Evolutionary conservation across 2,888 invertebrate genomes (phyloP), one percentile per base, ranked within the genome.

Genomic region (Portevinia maculata): DNA sequence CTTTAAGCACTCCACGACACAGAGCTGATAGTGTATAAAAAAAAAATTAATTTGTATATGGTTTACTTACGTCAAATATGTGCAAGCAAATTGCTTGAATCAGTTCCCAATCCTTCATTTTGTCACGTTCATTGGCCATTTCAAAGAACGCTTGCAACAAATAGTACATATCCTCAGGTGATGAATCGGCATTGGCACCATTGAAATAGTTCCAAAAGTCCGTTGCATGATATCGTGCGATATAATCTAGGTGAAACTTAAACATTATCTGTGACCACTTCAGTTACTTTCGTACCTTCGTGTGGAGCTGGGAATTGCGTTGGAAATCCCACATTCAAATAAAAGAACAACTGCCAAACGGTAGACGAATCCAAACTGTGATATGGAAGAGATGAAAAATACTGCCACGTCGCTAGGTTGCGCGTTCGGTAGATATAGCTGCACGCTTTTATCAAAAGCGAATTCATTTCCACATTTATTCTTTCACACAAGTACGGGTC

Each of bases 361-460:
- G 93, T 92, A 53, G 90, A 89, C 0, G 91, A 87, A 8, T 94
- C 92, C 28, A 94, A 92, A 52, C 92, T 90, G 79, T 92, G 91
- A 87, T 94, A 95, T 0, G 96, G 96, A 85, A 96, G 91, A 17
- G 94, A 94, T 11, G 95, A 94, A 85, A 96, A 92, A 90, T 96
- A 96, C 89, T 96, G 96, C 95, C 96, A 95, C 1, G 95, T 94
- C 7, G 95, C 95, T 79, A 95, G 91, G 87, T 94, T 94, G 52
- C 94, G 93, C 0, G 95, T 94, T 1, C 93, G 92, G 87, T 95
- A 94, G 71, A 96, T 93, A 85, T 93, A 94, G 70, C 93, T 92
- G 34, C 94, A 94, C 0, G 95, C 93, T 62, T 94, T 92, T 32
- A 94, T 88, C 73, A 96, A 93, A 85, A 96, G 93, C 5, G 94